Conservation (phyloP, 2,113 vertebrate species). For the Globicephala melas region DNA sequence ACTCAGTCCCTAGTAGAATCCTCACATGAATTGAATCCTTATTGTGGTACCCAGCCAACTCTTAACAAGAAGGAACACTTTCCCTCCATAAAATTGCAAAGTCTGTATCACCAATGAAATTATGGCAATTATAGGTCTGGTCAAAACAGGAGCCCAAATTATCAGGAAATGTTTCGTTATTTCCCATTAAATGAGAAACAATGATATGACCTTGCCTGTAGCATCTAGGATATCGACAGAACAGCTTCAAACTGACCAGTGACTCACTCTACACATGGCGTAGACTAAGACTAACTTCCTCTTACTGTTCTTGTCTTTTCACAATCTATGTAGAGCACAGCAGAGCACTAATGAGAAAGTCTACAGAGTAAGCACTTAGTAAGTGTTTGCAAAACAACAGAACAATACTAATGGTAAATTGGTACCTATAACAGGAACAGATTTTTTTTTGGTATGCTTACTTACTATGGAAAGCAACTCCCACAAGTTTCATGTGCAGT, state of each 20-base stretch:
- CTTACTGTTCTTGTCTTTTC: neutral
- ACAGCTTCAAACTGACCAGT: neutral
- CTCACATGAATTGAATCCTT: neutral
- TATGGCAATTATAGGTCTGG: neutral
- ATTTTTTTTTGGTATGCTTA: neutral
- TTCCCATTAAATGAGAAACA: neutral
- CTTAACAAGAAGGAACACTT: neutral
- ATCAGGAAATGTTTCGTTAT: neutral
- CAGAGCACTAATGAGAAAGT: neutral
- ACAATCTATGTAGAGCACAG: neutral
- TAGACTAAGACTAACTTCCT: neutral
- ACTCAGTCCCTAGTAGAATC: neutral
- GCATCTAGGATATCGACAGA: neutral
- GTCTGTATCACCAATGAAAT: neutral
- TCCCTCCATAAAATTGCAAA: neutral
- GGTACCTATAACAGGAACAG: neutral
- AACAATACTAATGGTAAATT: neutral
- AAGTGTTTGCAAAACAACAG: conserved; percentile 1
- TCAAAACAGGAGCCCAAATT: neutral
- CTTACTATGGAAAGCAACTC: neutral
- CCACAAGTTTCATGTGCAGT: neutral
- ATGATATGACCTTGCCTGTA: neutral
- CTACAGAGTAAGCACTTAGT: neutral
- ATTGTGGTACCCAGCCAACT: neutral
- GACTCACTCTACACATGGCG: neutral